These are phyloP conservation scores for Cisticola juncidis DNA, from an alignment of 2,113 vertebrate species.

Conservation along the genomic window DNA sequence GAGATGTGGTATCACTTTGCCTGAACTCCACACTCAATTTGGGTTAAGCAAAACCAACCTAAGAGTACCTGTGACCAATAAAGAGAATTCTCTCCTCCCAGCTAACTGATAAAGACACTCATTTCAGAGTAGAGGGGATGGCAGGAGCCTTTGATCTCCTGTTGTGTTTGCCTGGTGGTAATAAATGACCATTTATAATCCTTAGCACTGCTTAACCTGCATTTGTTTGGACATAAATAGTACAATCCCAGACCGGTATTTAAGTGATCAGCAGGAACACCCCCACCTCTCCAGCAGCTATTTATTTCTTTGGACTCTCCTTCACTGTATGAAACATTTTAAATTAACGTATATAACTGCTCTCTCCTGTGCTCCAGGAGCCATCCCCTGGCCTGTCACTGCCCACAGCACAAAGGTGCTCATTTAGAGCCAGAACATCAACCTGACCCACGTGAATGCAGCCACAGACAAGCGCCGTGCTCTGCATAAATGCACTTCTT, in stretches of 20 bases:
- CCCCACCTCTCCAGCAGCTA: not conserved
- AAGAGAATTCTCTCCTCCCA: not conserved
- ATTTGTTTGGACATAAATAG: constrained; percentile 16
- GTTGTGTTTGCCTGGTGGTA: not conserved
- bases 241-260: not conserved
- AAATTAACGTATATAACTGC: not conserved
- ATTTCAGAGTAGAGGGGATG: not conserved
- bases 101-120: not conserved
- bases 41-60: not conserved
- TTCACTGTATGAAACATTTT: not conserved
- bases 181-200: not conserved
- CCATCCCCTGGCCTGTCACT: not conserved
- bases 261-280: constrained; percentile 22
- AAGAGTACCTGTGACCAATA: not conserved
- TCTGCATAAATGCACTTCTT: constrained; percentile 38
- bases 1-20: accelerated
- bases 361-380: constrained; percentile 21
- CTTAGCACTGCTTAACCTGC: not conserved
- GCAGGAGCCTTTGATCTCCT: not conserved
- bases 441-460: constrained; percentile 29
- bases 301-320: constrained; percentile 15
- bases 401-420: constrained; percentile 53
- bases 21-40: not conserved
- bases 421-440: constrained; percentile 53
- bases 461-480: not conserved